These are phyloP conservation scores for Alethe castanea DNA, from an alignment of 2,113 vertebrate genomes.

Conservation along the genomic window DNA sequence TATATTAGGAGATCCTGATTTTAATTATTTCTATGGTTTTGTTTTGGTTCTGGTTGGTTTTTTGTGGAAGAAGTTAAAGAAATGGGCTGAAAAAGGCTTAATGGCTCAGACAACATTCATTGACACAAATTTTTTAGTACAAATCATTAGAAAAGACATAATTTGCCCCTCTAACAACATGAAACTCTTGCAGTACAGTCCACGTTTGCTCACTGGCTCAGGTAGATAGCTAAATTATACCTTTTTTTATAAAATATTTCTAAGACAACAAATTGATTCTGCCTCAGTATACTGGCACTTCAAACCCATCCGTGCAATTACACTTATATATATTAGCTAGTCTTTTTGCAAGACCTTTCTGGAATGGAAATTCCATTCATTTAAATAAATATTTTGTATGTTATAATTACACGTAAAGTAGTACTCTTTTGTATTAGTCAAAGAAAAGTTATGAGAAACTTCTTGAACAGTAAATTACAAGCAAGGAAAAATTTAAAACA, in stretches of 20 bases:
- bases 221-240: not conserved
- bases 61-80: not conserved
- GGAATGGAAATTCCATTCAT: not conserved
- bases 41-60: not conserved
- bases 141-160: not conserved
- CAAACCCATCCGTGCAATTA: not conserved
- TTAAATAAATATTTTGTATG: not conserved
- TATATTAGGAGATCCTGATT: not conserved
- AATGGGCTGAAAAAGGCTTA: not conserved
- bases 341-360: not conserved
- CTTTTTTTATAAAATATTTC: not conserved
- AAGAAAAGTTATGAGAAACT: not conserved
- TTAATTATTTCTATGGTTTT: not conserved
- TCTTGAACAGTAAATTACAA: conserved; percentile 16
- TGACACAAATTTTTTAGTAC: not conserved
- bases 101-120: not conserved
- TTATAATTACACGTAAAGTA: not conserved
- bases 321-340: not conserved
- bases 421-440: not conserved
- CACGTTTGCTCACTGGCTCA: not conserved
- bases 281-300: not conserved
- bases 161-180: rapidly evolving
- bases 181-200: not conserved
- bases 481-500: conserved; percentile 42
- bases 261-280: not conserved